phyloP scores from a whole-genome alignment of 2,888 invertebrate species.

The Salticus scenicus region DNA sequence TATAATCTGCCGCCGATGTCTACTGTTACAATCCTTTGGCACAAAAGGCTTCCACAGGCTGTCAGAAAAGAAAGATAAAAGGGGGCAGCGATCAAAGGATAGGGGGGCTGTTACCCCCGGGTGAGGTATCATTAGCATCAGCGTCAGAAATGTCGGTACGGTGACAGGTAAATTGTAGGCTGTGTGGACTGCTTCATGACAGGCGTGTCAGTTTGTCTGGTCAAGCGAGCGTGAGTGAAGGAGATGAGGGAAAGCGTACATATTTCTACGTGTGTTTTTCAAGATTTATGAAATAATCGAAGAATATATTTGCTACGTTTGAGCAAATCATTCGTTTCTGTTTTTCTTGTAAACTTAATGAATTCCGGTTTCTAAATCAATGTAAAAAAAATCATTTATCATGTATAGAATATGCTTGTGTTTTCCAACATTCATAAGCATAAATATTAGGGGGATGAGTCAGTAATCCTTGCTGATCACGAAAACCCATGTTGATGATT shows the following conservation, averaged over 20 bases:
- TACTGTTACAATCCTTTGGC: conserved; percentile 24
- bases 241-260: conserved; percentile 19
- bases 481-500: too few relatives aligned
- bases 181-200: conserved; percentile 56
- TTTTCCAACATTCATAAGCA: too few relatives aligned
- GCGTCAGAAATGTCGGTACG: conserved; percentile 54
- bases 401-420: too few relatives aligned
- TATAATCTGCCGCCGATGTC: conserved; percentile 4
- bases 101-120: conserved; percentile 34
- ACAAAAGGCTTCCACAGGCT: conserved; percentile 12
- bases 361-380: too few relatives aligned
- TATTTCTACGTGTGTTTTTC: background rate
- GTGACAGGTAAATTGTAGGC: conserved; percentile 64
- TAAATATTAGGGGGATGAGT: too few relatives aligned
- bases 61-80: conserved; percentile 21
- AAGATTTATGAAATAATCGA: too few relatives aligned
- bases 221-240: conserved; percentile 36
- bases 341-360: too few relatives aligned
- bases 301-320: too few relatives aligned
- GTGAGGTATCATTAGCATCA: conserved; percentile 67
- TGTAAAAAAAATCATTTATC: too few relatives aligned
- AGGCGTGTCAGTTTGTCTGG: conserved; percentile 60
- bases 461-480: too few relatives aligned
- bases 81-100: conserved; percentile 24
- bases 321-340: too few relatives aligned